phyloP scores from a whole-genome alignment of 2,797 vertebrate genomes.

The Galago senegalensis region DNA sequence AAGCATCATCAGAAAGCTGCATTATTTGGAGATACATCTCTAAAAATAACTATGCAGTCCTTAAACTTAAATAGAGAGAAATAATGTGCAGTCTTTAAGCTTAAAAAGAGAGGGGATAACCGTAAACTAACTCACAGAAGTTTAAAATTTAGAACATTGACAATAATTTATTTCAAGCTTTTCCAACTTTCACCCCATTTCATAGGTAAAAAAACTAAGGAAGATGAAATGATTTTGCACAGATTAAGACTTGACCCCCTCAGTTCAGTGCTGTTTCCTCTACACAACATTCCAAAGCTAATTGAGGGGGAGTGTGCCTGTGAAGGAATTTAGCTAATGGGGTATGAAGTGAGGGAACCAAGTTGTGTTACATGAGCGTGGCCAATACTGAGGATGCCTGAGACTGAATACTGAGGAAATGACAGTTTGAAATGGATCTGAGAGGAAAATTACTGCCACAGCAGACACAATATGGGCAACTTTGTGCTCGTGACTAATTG shows the following conservation, averaged over 20 bases:
- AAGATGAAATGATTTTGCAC: neutral
- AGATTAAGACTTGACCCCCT: neutral
- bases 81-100: neutral
- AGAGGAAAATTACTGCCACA: neutral
- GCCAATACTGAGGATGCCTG: neutral
- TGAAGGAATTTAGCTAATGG: constrained; percentile 66
- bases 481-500: neutral
- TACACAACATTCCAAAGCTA: constrained; percentile 44
- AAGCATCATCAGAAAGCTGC: neutral
- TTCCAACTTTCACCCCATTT: neutral
- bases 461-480: neutral
- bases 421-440: neutral
- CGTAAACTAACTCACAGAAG: neutral
- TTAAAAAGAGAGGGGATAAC: neutral
- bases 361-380: neutral
- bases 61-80: neutral
- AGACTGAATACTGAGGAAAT: neutral
- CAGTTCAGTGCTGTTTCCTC: neutral
- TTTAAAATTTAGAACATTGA: neutral
- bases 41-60: neutral
- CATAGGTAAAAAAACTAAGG: neutral
- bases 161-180: neutral
- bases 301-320: constrained; percentile 39
- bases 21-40: neutral
- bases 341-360: constrained; percentile 47